A percentile compares a stretch with the other conserved stretches of the same genome.
These are phyloP conservation scores for Urophycis tenuis DNA, from an alignment of 2,797 vertebrate species.

Conservation along the genomic window DNA sequence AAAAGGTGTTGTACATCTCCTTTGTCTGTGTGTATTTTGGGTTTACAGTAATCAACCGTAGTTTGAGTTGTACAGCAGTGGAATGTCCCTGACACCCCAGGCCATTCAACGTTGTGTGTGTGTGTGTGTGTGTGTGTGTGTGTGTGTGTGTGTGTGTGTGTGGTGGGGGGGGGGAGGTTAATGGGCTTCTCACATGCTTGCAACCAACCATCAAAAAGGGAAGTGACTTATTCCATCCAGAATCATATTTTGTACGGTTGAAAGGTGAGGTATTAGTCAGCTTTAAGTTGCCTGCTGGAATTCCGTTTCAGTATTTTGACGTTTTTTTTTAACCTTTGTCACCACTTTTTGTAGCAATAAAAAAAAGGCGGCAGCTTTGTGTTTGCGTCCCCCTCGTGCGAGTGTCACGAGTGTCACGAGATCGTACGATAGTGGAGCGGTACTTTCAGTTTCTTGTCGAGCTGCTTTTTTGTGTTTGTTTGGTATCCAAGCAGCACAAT, in stretches of 20 bases:
- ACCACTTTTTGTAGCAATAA: neutral
- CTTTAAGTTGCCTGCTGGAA: conserved; percentile 34
- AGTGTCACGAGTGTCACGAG: neutral
- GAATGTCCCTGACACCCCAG: conserved; percentile 28
- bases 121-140: conserved; percentile 12
- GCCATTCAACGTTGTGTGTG: too few species aligned
- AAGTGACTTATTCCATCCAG: conserved; percentile 48
- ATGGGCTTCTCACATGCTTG: conserved; percentile 53
- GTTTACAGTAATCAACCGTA: too few species aligned
- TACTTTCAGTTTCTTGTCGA: neutral
- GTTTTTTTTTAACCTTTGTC: neutral
- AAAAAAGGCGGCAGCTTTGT: neutral
- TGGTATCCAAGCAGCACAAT: neutral
- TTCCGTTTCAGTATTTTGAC: neutral
- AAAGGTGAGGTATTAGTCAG: conserved; percentile 31
- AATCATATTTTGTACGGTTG: conserved; percentile 26
- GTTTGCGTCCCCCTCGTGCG: neutral
- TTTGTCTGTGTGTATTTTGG: too few species aligned
- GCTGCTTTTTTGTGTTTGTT: neutral
- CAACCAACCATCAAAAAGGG: conserved; percentile 60
- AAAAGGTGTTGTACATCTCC: too few species aligned
- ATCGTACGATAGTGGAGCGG: neutral
- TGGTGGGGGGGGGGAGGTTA: conserved; percentile 25
- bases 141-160: neutral
- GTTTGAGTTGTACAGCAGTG: neutral